Evolutionary conservation across 2,888 invertebrate species (phyloP).

Genomic region (Leptopilina drosophilae): DNA sequence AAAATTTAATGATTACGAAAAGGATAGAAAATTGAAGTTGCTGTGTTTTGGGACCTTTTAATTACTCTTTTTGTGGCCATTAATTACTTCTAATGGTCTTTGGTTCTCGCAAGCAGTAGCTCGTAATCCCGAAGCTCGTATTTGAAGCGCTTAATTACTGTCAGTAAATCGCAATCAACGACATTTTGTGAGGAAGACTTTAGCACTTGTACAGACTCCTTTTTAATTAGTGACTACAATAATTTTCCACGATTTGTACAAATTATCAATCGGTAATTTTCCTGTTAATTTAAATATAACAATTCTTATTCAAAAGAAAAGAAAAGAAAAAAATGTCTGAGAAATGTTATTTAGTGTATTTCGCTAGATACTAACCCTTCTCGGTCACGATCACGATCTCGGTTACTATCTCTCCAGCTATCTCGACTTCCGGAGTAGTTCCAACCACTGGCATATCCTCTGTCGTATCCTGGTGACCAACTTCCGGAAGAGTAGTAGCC

Average conservation of each 20-base stretch:
- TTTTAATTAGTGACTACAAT: constrained; percentile 22
- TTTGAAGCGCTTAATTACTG: constrained; percentile 31
- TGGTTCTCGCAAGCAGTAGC: constrained; percentile 12
- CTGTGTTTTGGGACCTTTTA: background rate
- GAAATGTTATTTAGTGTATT: no score
- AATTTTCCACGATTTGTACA: background rate
- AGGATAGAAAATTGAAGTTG: background rate
- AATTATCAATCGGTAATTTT: constrained; percentile 11
- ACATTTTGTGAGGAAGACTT: constrained; percentile 9
- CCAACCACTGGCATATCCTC: constrained; percentile 69
- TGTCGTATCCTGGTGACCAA: constrained; percentile 65
- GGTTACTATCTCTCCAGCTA: constrained; percentile 65
- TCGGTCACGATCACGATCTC: constrained; percentile 64
- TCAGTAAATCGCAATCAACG: constrained; percentile 40
- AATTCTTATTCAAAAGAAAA: background rate
- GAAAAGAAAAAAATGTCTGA: no score
- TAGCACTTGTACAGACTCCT: background rate
- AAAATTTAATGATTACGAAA: background rate
- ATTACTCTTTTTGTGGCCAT: constrained; percentile 32
- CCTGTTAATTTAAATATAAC: background rate
- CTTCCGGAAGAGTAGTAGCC: constrained; percentile 62
- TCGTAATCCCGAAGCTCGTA: constrained; percentile 7
- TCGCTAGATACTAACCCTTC: constrained; percentile 40
- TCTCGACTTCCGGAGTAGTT: constrained; percentile 67
- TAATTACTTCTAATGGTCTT: constrained; percentile 23